phyloP scores from a whole-genome alignment of 2,797 vertebrate genomes.

The Graptemys geographica region DNA sequence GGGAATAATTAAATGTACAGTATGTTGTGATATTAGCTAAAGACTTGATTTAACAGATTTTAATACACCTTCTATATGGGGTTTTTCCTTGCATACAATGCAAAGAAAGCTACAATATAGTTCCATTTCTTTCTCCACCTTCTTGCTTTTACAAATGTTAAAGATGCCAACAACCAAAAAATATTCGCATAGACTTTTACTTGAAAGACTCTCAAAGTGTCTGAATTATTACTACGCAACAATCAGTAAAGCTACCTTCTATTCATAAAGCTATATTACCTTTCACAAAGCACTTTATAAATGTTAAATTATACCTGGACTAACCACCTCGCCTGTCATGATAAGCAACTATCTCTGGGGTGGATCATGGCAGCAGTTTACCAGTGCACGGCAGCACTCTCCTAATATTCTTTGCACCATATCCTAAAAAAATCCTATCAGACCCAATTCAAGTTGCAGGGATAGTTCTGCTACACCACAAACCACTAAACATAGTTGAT shows the following conservation, averaged over 20 bases:
- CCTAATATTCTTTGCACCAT: background rate
- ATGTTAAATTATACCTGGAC: background rate
- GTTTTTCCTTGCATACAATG: conserved; percentile 32
- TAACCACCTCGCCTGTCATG: background rate
- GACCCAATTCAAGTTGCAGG: background rate
- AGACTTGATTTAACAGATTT: conserved; percentile 51
- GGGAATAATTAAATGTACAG: conserved; percentile 7
- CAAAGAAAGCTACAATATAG: conserved; percentile 34
- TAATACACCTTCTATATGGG: conserved; percentile 26
- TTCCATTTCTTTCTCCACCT: conserved; percentile 31
- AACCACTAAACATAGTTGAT: background rate
- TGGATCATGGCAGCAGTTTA: background rate
- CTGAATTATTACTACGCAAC: conserved; percentile 43
- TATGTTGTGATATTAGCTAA: conserved; percentile 26
- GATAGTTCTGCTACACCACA: background rate
- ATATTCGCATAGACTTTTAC: conserved; percentile 26
- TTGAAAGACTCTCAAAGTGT: conserved; percentile 49
- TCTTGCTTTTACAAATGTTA: conserved; percentile 43
- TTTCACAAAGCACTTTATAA: background rate
- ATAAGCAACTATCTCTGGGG: background rate
- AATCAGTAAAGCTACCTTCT: background rate
- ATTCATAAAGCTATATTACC: background rate
- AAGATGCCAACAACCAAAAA: conserved; percentile 41
- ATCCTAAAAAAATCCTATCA: background rate
- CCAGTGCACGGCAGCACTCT: background rate